A percentile compares a stretch with the other conserved stretches of the same genome.
phyloP scores from a whole-genome alignment of 2,113 vertebrate species.

The Ifrita kowaldi region DNA sequence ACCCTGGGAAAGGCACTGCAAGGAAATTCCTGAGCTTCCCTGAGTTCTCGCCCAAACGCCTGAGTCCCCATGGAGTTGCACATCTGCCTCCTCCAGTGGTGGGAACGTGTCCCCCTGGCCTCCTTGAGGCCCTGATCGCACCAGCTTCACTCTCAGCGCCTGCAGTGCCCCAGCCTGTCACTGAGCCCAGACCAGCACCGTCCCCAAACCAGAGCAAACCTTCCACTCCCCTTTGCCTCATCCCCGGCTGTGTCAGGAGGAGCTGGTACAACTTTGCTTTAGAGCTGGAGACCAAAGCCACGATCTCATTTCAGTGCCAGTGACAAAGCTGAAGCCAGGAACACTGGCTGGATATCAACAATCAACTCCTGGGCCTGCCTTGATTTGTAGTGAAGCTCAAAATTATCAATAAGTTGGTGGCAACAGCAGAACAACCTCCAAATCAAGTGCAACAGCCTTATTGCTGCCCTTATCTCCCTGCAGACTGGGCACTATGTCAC shows the following conservation, averaged over 20 bases:
- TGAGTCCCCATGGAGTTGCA: fast-evolving
- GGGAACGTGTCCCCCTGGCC: fast-evolving
- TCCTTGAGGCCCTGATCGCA: background rate
- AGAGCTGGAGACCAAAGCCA: background rate
- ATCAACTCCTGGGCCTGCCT: background rate
- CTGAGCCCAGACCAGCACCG: background rate
- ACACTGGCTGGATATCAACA: background rate
- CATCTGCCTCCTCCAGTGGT: fast-evolving
- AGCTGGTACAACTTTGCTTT: background rate
- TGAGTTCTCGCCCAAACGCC: background rate
- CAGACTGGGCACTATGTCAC: background rate
- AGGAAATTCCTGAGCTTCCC: background rate
- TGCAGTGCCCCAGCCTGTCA: fast-evolving
- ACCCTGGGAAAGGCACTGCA: background rate
- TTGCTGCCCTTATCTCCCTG: slow-evolving; percentile 11
- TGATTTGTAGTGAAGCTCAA: background rate
- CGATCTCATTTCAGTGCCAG: background rate
- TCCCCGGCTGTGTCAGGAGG: background rate
- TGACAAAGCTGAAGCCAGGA: background rate
- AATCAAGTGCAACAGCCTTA: slow-evolving; percentile 5
- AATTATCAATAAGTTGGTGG: slow-evolving; percentile 40
- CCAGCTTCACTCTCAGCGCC: background rate
- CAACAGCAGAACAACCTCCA: slow-evolving; percentile 24
- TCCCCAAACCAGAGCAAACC: fast-evolving
- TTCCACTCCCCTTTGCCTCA: fast-evolving